Evolutionary conservation across 2,113 vertebrate genomes (phyloP), one percentile per base, ranked within the genome.

Genomic region (Caranx ignobilis): DNA sequence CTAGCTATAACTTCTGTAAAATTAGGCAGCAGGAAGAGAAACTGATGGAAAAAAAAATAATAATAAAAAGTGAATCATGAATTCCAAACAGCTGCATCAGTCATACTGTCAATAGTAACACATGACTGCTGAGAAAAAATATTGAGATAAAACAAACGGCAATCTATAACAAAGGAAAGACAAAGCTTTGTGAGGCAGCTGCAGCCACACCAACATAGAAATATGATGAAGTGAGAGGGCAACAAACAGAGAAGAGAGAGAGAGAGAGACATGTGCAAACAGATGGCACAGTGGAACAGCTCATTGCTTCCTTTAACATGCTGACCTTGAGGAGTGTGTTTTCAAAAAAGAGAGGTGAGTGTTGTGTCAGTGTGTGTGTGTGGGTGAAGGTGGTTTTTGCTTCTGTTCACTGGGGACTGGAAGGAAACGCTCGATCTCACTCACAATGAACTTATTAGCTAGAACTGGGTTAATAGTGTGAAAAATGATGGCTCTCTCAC

Each of bases 271-370:
- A 45, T 61, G 56, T 79, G 71, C 50, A 61, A 75, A 81, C 71
- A 57, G 81, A 86, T 84, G 87, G 81, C 19, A 35, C 16, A 55
- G 56, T 56, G 77, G 77, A 75, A 81, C 32, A 60, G 61, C 57
- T 82, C 71, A 81, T 70, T 67, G 81, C 74, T 61, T 75, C 39
- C 18, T 70, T 84, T 84, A 79, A 69, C 66, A 78, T 79, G 60
- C 26, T 84, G 87, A 81, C 84, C 81, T 86, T 81, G 81, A 60
- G 12, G 50, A 48, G 50, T 54, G 66, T 75, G 18, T 76, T 34
- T 62, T 47, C 43, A 52, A 13, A 43, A 43, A 37, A 26, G 39
- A 45, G 21, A 21, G n/a, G 39, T 12, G 12, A n/a, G 67, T 21
- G 52, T 52, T 65, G 45, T 64, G 59, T 79, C 62, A 59, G 11